These are phyloP conservation scores for Pleuronectes platessa DNA, from an alignment of 2,113 vertebrate species.

Conservation along the genomic window DNA sequence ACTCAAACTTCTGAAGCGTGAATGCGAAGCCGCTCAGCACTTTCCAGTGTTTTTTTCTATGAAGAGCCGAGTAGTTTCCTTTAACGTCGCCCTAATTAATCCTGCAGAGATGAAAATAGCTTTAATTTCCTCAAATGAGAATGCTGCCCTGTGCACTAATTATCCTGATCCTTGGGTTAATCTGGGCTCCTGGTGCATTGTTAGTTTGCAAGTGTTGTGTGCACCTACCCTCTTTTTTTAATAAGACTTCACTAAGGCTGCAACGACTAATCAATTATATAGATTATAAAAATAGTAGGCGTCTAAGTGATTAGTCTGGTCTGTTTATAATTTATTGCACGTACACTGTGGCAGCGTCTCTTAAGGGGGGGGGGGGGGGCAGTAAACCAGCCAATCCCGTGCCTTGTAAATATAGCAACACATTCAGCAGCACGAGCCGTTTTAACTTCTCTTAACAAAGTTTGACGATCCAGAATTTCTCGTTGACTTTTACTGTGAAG, in stretches of 20 bases:
- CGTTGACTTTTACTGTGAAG: no score
- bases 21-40: slow-evolving; percentile 42
- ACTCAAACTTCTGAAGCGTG: slow-evolving; percentile 30
- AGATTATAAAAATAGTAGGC: no score
- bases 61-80: slow-evolving; percentile 16
- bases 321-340: no score
- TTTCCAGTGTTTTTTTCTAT: slow-evolving; percentile 26
- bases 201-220: background rate
- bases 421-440: no score
- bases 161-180: slow-evolving; percentile 29
- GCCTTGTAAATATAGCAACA: no score
- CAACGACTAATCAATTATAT: no score
- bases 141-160: slow-evolving; percentile 29
- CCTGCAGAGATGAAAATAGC: slow-evolving; percentile 11
- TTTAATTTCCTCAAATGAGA: slow-evolving; percentile 32
- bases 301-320: no score
- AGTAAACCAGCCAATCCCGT: no score
- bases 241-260: background rate
- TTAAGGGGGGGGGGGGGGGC: no score
- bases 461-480: no score
- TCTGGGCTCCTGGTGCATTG: slow-evolving; percentile 1
- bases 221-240: slow-evolving; percentile 3
- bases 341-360: no score
- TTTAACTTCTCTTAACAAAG: no score
- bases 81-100: slow-evolving; percentile 49